These are phyloP conservation scores for Netta rufina DNA, from an alignment of 2,797 vertebrate genomes.

Conservation along the genomic window DNA sequence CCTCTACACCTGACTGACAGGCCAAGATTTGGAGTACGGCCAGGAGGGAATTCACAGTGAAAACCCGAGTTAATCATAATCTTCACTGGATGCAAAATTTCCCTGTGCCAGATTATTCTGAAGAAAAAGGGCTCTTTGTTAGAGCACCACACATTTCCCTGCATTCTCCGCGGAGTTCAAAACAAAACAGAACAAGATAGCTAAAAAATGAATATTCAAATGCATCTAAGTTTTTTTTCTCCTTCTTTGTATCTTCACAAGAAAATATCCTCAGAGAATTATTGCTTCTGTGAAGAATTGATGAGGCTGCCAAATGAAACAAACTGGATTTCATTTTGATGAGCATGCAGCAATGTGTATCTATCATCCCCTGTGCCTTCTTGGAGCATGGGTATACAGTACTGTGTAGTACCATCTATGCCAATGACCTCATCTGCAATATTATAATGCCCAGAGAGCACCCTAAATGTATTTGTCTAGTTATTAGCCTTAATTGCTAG, in stretches of 20 bases:
- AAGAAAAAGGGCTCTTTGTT: conserved; percentile 11
- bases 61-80: background rate
- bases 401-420: background rate
- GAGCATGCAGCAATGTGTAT: background rate
- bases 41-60: background rate
- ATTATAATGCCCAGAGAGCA: background rate
- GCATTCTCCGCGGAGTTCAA: background rate
- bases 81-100: background rate
- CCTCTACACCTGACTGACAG: background rate
- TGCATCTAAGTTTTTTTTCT: background rate
- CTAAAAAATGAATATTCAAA: conserved; percentile 33
- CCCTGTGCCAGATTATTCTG: background rate
- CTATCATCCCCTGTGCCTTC: background rate
- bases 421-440: background rate
- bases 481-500: background rate
- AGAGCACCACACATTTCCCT: background rate
- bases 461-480: background rate
- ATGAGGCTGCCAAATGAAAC: conserved; percentile 14
- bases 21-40: background rate
- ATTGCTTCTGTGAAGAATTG: background rate
- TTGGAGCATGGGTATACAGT: background rate
- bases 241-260: background rate
- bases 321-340: conserved; percentile 15
- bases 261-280: conserved; percentile 40
- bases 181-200: conserved; percentile 4